Evolutionary conservation across 2,113 vertebrate genomes (phyloP).

Genomic region (Campylomormyrus numenius): DNA sequence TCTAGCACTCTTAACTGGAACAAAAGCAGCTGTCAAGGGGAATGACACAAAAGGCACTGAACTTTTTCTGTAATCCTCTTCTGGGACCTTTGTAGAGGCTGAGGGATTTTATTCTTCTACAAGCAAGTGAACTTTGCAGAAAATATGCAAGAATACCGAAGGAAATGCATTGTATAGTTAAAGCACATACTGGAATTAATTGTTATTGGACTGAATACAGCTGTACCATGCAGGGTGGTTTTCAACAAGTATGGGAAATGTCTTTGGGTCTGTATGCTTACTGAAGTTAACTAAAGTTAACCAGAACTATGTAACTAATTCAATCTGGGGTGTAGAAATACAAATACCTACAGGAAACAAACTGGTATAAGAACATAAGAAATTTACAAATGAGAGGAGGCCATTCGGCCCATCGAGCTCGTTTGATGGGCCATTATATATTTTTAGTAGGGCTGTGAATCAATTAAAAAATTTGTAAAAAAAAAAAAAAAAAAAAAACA

Average conservation of each 20-base stretch:
- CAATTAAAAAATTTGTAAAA: neutral
- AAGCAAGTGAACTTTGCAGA: slow-evolving; percentile 12
- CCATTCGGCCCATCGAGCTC: too few species aligned
- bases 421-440: neutral
- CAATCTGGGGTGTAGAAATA: neutral
- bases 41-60: slow-evolving; percentile 18
- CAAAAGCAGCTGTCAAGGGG: neutral
- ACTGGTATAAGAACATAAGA: neutral
- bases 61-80: neutral
- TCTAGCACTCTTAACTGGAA: slow-evolving; percentile 17
- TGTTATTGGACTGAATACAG: neutral
- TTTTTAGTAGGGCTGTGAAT: neutral
- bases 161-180: slow-evolving; percentile 1
- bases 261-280: neutral
- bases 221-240: neutral
- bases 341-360: neutral
- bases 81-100: slow-evolving; percentile 10
- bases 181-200: slow-evolving; percentile 3
- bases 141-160: slow-evolving; percentile 4
- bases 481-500: neutral
- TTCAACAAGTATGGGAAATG: neutral
- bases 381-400: too few species aligned
- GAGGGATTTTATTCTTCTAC: slow-evolving; percentile 12
- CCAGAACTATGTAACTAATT: neutral
- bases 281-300: neutral